Conservation (phyloP, 2,888 invertebrate species). For the Acanthosepion esculentum region DNA sequence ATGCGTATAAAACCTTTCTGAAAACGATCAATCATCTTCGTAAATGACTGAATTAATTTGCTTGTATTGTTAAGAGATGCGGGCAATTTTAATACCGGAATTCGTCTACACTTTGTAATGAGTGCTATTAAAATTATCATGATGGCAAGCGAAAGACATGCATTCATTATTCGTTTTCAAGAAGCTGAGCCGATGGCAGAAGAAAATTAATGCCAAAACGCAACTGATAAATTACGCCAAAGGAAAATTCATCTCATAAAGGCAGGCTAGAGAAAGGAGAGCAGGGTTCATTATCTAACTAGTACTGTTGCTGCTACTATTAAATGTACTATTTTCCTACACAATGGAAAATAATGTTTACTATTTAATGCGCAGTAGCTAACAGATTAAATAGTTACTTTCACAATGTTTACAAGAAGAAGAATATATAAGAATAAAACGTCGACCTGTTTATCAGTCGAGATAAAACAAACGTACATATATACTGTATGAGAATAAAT, state of each 20-base stretch:
- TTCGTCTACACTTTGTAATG: neutral
- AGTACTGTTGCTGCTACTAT: no score
- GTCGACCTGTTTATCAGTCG: no score
- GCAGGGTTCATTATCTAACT: no score
- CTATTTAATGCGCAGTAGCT: no score
- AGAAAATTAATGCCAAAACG: neutral
- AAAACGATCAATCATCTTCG: neutral
- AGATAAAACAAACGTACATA: no score
- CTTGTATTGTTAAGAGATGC: neutral
- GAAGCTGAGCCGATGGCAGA: neutral
- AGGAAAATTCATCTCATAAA: neutral
- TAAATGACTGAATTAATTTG: constrained; percentile 3
- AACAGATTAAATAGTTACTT: no score
- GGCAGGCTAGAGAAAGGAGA: no score
- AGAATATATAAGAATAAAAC: no score
- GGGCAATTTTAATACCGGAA: neutral
- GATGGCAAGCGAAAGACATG: neutral
- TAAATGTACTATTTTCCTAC: no score
- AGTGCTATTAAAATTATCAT: neutral
- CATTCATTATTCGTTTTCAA: neutral
- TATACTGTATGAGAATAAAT: no score
- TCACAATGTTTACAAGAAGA: no score
- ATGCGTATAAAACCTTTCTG: neutral
- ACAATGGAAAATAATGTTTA: no score
- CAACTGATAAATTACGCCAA: neutral